These are phyloP conservation scores for Heteromormyrus szaboi DNA, from an alignment of 2,797 vertebrate species.

Conservation along the genomic window DNA sequence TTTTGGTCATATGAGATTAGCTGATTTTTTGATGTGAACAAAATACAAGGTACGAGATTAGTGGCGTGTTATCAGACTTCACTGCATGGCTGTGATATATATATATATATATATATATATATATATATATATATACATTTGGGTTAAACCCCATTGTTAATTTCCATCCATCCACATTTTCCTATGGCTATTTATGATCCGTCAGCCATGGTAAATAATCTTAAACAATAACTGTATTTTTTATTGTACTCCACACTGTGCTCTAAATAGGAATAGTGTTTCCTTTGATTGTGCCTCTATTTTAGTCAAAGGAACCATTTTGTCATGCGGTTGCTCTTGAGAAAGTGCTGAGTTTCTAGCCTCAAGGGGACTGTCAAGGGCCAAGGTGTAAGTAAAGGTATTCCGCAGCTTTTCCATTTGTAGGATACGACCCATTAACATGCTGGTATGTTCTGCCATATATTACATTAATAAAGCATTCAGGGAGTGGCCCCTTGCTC, in stretches of 20 bases:
- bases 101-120: no score
- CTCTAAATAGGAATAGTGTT: background rate
- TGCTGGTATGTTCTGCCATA: background rate
- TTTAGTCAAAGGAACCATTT: constrained; percentile 4
- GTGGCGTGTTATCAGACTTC: background rate
- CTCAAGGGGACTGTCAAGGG: constrained; percentile 1
- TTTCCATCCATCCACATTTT: constrained; percentile 54
- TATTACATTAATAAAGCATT: background rate
- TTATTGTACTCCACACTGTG: background rate
- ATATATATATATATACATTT: background rate
- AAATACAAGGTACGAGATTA: background rate
- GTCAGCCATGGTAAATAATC: background rate
- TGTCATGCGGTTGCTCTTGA: constrained; percentile 13
- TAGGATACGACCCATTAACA: background rate
- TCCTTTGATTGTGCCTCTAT: constrained; percentile 4
- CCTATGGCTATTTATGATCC: constrained; percentile 39
- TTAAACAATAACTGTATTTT: constrained; percentile 8
- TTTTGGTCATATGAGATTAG: background rate
- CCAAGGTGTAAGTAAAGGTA: background rate
- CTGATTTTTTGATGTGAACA: background rate
- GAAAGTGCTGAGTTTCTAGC: constrained; percentile 18
- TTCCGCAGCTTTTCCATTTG: background rate
- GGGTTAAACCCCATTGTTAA: background rate
- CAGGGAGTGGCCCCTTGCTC: background rate
- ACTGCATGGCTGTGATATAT: background rate